These are phyloP conservation scores for Brachionus rubens DNA, from an alignment of 1,140 invertebrate species.

Conservation along the genomic window DNA sequence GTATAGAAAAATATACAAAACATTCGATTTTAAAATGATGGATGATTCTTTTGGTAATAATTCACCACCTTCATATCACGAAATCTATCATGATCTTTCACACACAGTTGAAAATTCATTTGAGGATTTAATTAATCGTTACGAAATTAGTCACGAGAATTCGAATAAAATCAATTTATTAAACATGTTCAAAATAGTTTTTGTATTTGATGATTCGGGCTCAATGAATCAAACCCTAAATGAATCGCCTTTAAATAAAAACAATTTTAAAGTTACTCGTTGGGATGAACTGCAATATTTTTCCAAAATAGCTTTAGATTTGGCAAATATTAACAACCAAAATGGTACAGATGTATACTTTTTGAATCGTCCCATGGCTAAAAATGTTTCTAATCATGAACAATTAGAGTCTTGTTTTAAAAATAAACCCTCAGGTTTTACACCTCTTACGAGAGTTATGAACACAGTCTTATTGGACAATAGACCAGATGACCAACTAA, in stretches of 20 bases:
- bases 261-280: neutral
- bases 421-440: constrained; percentile 10
- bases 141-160: too few relatives aligned
- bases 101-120: too few relatives aligned
- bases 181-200: too few relatives aligned
- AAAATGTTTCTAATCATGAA: neutral
- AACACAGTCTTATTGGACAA: neutral
- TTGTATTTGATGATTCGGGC: too few relatives aligned
- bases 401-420: neutral
- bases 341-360: constrained; percentile 35
- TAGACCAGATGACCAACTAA: neutral
- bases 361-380: neutral
- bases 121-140: too few relatives aligned
- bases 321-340: constrained; percentile 10
- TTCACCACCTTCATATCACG: too few relatives aligned
- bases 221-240: too few relatives aligned
- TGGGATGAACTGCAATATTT: constrained; percentile 38
- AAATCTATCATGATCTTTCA: too few relatives aligned
- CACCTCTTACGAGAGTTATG: neutral
- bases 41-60: too few relatives aligned
- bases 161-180: too few relatives aligned
- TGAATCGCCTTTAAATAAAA: neutral
- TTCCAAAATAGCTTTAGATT: constrained; percentile 3
- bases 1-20: too few relatives aligned
- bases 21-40: too few relatives aligned